Base-by-base conservation (phyloP, 2,888 invertebrate species). In the Cerceris ruficornis region DNA sequence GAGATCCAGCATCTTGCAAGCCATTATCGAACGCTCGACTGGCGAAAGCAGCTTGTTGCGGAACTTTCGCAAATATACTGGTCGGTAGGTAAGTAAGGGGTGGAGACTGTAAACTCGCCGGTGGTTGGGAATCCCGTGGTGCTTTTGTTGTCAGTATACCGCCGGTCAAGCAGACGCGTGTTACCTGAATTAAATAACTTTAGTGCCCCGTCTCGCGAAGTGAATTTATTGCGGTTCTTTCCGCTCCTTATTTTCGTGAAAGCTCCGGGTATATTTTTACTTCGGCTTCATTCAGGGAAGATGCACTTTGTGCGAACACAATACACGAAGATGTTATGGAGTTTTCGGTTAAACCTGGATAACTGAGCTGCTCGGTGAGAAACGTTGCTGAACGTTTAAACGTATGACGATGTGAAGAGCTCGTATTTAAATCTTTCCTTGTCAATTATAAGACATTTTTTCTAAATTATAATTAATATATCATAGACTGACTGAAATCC, bases 71-170 rank as follows among this genome's bases (percentile, higher is more conserved):
- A 13, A 65, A 55, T 41, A 9, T 55, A 17, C 46, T 57, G 59
- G 49, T 39, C 7, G 72, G 66, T 7, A 69, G 64, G 54, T 86
- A 82, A 75, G 62, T 55, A 50, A 59, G 59, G 17, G 52, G 15
- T 1, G 69, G 73, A 8, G 75, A 57, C 15, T 61, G 65, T 64
- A 72, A 70, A 68, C 64, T 69, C 14, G 67, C 66, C 41, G 17
- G 39, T 15, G 70, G 41, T 52, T 62, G 54, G 8, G 65, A 65
- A 68, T 77, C 17, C 66, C 66, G 52, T 13, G 62, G 17, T 42
- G 42, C 49, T 54, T 71, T 74, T 14, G 82, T 75, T 28, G 69
- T 68, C 68, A 79, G 57, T 73, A 84, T 79, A 64, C 86, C 85
- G 49, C 46, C 59, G 55, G 80, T 66, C 67, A 75, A 49, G 64